Conservation (phyloP, 2,888 invertebrate genomes). For the Scaptomyza caliginosa region DNA sequence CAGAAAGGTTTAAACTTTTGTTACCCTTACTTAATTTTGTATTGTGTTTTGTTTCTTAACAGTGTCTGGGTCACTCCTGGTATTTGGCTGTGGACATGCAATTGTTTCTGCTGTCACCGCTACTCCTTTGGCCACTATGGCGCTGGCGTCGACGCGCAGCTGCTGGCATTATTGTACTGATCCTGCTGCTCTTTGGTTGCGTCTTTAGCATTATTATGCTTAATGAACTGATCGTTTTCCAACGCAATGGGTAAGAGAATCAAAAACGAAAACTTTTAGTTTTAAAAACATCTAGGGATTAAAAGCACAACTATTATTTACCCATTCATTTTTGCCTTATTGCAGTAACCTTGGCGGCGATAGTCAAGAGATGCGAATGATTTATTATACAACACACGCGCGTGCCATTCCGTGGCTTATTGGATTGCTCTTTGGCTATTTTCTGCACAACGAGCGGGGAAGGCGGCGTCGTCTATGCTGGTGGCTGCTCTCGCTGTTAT, state of each 20-base stretch:
- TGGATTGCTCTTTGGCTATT: constrained; percentile 75
- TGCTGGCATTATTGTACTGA: constrained; percentile 50
- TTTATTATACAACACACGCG: constrained; percentile 71
- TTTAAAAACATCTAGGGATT: background rate
- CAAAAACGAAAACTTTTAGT: background rate
- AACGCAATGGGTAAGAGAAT: constrained; percentile 29
- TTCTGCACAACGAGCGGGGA: constrained; percentile 53
- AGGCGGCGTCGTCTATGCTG: constrained; percentile 23
- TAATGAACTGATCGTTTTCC: constrained; percentile 48
- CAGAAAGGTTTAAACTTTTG: background rate
- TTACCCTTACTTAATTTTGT: background rate
- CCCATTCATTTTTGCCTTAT: background rate
- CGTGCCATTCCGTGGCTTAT: constrained; percentile 76
- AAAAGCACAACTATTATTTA: background rate
- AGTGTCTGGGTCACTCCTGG: constrained; percentile 86
- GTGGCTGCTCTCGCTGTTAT: constrained; percentile 42
- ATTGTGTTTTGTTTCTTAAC: no score
- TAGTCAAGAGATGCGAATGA: constrained; percentile 31
- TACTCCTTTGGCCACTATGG: constrained; percentile 84
- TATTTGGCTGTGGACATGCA: constrained; percentile 86
- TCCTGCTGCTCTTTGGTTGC: constrained; percentile 68
- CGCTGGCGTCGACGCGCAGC: constrained; percentile 71
- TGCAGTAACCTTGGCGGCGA: constrained; percentile 42
- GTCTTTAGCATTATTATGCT: constrained; percentile 69
- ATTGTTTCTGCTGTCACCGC: constrained; percentile 85